A percentile compares a stretch with the other conserved stretches of the same genome.
These are phyloP conservation scores for Microchirus variegatus DNA, from an alignment of 2,797 vertebrate species.

Conservation along the genomic window DNA sequence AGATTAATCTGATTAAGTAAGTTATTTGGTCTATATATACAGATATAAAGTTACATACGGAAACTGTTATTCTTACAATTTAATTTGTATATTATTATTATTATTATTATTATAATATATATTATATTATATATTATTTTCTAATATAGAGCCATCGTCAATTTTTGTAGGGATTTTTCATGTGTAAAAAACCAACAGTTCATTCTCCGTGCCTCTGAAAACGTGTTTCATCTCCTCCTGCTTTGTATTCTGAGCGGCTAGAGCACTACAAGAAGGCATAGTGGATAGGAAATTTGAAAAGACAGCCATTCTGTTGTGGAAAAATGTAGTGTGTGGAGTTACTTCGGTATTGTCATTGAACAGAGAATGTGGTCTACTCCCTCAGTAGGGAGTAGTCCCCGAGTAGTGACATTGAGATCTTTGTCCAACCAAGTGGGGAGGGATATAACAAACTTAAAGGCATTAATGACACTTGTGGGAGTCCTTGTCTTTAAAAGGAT, in stretches of 20 bases:
- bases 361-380: background rate
- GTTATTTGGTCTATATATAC: too few relatives aligned
- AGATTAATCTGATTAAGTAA: too few relatives aligned
- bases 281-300: constrained; percentile 37
- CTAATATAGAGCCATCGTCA: too few relatives aligned
- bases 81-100: too few relatives aligned
- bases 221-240: constrained; percentile 23
- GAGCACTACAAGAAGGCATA: constrained; percentile 15
- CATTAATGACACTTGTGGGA: constrained; percentile 15
- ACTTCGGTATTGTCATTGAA: constrained; percentile 17
- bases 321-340: constrained; percentile 28
- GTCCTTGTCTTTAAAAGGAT: constrained; percentile 6
- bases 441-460: constrained; percentile 21
- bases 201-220: constrained; percentile 22
- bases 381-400: background rate
- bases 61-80: too few relatives aligned
- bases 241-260: constrained; percentile 41
- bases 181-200: background rate
- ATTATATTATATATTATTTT: too few relatives aligned
- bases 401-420: background rate
- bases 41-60: too few relatives aligned
- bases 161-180: too few relatives aligned
- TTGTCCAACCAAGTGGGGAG: constrained; percentile 1
- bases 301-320: constrained; percentile 24
- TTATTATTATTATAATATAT: too few relatives aligned